Percentiles rank a stretch among this genome's conserved stretches.
These are phyloP conservation scores for Aphyosemion australe DNA, from an alignment of 2,113 vertebrate species.

Conservation along the genomic window DNA sequence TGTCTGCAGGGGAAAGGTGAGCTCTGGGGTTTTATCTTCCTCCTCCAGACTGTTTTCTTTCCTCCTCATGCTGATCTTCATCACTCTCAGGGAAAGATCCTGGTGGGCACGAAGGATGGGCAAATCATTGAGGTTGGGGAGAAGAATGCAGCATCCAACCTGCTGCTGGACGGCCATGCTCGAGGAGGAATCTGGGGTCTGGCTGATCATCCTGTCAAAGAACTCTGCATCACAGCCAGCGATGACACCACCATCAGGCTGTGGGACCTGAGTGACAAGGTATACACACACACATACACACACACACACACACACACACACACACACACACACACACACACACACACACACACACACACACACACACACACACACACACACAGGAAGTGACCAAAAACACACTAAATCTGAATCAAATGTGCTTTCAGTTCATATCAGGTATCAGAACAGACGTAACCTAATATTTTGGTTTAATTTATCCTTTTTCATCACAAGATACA, in stretches of 20 bases:
- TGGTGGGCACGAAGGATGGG: slow-evolving; percentile 95
- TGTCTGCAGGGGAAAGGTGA: slow-evolving; percentile 92
- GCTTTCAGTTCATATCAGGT: no score
- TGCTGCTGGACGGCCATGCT: slow-evolving; percentile 91
- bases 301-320: no score
- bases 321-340: no score
- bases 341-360: no score
- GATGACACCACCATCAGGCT: slow-evolving; percentile 91
- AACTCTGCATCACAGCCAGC: slow-evolving; percentile 91
- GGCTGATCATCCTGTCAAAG: slow-evolving; percentile 88
- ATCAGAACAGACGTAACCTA: no score
- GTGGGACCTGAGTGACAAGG: slow-evolving; percentile 94
- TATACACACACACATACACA: not conserved
- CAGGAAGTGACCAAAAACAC: no score
- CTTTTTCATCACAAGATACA: no score
- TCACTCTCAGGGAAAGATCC: slow-evolving; percentile 88
- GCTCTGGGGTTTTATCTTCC: not conserved
- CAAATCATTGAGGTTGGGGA: slow-evolving; percentile 98
- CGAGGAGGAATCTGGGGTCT: slow-evolving; percentile 98
- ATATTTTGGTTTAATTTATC: no score
- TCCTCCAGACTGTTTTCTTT: not conserved
- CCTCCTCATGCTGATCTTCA: not conserved
- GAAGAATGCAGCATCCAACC: slow-evolving; percentile 95
- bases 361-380: no score
- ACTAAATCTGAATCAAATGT: not conserved